Conservation (phyloP, 1,140 invertebrate species). For the Drosophila mayri region DNA sequence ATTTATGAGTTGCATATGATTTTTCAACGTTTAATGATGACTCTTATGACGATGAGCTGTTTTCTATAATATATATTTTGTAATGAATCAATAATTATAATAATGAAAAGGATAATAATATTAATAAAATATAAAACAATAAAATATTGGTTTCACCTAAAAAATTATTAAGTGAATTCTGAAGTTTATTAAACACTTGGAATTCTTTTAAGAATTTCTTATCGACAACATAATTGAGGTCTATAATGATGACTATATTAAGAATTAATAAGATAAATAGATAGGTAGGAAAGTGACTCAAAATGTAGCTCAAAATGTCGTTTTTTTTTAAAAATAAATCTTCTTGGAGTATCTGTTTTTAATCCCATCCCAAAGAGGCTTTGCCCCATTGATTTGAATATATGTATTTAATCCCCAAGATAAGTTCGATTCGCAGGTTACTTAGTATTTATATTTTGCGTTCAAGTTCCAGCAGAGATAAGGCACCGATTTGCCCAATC, state of each 20-base stretch:
- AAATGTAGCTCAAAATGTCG: background rate
- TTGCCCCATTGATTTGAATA: background rate
- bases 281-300: background rate
- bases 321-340: background rate
- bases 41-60: background rate
- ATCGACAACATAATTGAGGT: background rate
- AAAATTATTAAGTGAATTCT: too few relatives aligned
- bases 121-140: background rate
- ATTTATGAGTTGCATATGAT: background rate
- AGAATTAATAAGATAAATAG: background rate
- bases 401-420: constrained; percentile 4
- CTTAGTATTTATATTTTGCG: constrained; percentile 7
- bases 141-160: background rate
- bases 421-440: background rate
- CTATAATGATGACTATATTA: background rate
- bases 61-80: background rate
- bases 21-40: background rate
- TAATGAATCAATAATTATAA: background rate
- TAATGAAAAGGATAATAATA: background rate
- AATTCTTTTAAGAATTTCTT: background rate
- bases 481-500: constrained; percentile 19
- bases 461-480: constrained; percentile 34
- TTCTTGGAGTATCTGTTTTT: background rate
- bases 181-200: too few relatives aligned
- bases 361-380: background rate